Percentiles rank a stretch among this genome's conserved stretches.
Evolutionary conservation across 2,113 vertebrate genomes (phyloP).

Genomic region (Triplophysa tibetana): DNA sequence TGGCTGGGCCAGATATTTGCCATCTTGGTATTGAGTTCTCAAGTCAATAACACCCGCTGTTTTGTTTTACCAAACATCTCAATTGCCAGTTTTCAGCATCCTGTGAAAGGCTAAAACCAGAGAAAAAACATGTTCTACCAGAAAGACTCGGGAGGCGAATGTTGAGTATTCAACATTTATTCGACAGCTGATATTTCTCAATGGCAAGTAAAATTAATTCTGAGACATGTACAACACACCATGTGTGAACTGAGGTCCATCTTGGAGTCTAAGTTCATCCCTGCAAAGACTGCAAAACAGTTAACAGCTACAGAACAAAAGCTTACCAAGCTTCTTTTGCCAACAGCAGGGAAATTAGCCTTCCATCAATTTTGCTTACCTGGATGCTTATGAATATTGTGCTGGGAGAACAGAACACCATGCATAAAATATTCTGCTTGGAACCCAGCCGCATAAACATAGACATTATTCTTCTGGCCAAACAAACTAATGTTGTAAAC

Average conservation of each 20-base stretch:
- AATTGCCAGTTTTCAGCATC: neutral
- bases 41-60: too few species aligned
- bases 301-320: neutral
- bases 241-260: too few species aligned
- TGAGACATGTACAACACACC: neutral
- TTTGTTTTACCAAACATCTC: neutral
- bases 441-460: neutral
- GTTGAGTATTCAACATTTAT: too few species aligned
- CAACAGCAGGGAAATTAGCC: neutral
- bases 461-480: neutral
- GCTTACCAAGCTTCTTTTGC: neutral
- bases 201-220: neutral
- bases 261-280: neutral
- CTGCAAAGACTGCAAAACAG: neutral
- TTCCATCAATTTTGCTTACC: constrained; percentile 7
- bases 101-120: neutral
- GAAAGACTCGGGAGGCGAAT: too few species aligned
- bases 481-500: neutral
- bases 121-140: neutral
- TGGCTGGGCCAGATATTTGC: too few species aligned
- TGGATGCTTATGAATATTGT: neutral
- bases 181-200: too few species aligned
- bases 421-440: neutral
- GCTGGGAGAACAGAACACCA: neutral
- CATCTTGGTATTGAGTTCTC: too few species aligned